Percentiles rank a stretch among this genome's conserved stretches.
These are phyloP conservation scores for Syngnathus rostellatus DNA, from an alignment of 2,797 vertebrate genomes.

Conservation along the genomic window DNA sequence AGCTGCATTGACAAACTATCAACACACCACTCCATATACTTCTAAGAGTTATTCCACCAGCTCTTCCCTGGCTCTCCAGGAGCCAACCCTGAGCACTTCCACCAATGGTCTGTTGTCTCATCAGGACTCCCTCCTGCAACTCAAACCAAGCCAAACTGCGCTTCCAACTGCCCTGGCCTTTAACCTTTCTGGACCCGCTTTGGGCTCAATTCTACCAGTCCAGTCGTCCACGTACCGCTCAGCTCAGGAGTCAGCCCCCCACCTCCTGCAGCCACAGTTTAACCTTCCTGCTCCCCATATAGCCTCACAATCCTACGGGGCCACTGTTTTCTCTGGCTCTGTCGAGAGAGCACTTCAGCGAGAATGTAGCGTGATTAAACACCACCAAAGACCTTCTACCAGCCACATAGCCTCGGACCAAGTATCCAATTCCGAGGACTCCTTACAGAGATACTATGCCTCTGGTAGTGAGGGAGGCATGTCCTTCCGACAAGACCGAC, in stretches of 20 bases:
- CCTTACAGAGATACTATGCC: conserved; percentile 83
- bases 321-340: conserved; percentile 86
- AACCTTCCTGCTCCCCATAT: conserved; percentile 81
- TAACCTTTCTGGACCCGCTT: conserved; percentile 76
- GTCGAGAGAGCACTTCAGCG: conserved; percentile 97
- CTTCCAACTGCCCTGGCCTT: conserved; percentile 85
- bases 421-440: conserved; percentile 83
- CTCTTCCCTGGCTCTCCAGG: conserved; percentile 84
- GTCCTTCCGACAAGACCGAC: conserved; percentile 84
- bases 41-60: conserved; percentile 83
- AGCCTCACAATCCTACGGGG: conserved; percentile 79
- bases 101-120: conserved; percentile 85
- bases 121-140: conserved; percentile 85
- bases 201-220: conserved; percentile 82
- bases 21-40: conserved; percentile 86
- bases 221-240: conserved; percentile 98
- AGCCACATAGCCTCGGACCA: conserved; percentile 84
- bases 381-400: conserved; percentile 99
- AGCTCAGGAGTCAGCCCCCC: conserved; percentile 98
- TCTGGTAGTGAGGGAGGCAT: conserved; percentile 68
- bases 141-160: conserved; percentile 85
- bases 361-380: conserved; percentile 99
- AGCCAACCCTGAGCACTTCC: conserved; percentile 84
- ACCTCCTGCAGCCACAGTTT: conserved; percentile 94
- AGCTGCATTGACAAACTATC: conserved; percentile 83